Evolutionary conservation across 2,797 vertebrate species (phyloP).

Genomic region (Cuculus canorus): DNA sequence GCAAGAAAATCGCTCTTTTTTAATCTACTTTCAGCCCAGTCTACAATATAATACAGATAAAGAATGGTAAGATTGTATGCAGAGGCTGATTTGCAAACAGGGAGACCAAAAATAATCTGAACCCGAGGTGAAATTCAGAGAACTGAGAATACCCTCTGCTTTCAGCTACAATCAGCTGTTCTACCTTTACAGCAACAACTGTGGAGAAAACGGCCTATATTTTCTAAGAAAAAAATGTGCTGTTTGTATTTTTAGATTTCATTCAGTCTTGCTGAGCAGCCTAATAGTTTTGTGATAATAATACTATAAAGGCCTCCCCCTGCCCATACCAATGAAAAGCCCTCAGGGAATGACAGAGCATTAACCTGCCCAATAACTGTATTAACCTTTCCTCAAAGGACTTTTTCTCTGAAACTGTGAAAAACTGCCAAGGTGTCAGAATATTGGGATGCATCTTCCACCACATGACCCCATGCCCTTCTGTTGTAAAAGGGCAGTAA

Average conservation of each 20-base stretch:
- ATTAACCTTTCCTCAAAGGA: conserved; percentile 58
- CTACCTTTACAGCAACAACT: not conserved
- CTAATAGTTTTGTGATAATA: conserved; percentile 21
- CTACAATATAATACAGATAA: not conserved
- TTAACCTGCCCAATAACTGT: conserved; percentile 31
- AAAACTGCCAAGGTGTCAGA: conserved; percentile 59
- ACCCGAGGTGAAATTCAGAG: not conserved
- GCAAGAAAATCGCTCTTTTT: not conserved
- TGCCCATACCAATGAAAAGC: not conserved
- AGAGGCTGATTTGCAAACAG: not conserved
- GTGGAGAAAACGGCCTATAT: conserved; percentile 24
- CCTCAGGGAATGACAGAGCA: not conserved
- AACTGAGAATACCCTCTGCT: not conserved
- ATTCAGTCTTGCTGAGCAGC: conserved; percentile 16
- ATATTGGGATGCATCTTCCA: conserved; percentile 18
- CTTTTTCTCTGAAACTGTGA: conserved; percentile 48
- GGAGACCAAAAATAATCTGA: not conserved
- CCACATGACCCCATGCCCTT: not conserved
- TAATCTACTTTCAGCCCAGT: not conserved
- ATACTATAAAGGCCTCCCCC: not conserved
- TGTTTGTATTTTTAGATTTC: conserved; percentile 41
- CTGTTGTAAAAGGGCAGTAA: conserved; percentile 37
- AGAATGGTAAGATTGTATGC: not conserved
- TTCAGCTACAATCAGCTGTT: not conserved
- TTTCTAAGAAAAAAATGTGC: not conserved